Base-by-base conservation (phyloP, 1,140 invertebrate genomes). In the Caenorhabditis inopinata region DNA sequence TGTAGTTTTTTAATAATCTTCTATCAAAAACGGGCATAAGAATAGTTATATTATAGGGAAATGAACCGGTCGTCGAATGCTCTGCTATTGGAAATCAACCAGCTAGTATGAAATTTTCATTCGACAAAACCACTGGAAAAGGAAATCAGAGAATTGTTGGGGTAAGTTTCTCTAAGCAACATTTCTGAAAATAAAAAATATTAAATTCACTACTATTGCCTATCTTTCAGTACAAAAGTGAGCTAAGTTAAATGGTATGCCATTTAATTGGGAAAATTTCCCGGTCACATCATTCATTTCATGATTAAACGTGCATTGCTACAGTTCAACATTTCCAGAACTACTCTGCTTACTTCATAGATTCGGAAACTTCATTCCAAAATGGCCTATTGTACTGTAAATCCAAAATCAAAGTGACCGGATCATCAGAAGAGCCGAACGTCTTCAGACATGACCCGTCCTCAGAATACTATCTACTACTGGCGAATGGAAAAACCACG, bases 21-120 rank as follows among this genome's bases (percentile, higher is more conserved):
- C n/a, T n/a, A n/a, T n/a, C n/a, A n/a, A n/a, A n/a, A n/a, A n/a
- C n/a, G n/a, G n/a, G n/a, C n/a, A n/a, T n/a, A n/a, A n/a, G n/a
- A n/a, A n/a, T n/a, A n/a, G n/a, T n/a, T n/a, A n/a, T n/a, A n/a
- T 62, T 62, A 16, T 29, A 62, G 53, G 53, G 53, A 29, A 62
- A 62, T 29, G 53, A 62, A 29, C 53, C 53, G 11, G 53, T 62
- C 2, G 35, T 62, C 53, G 53, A 62, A 21, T 62, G 53, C 16
- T 62, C 53, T 4, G 53, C 53, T 5, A 62, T 62, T n/a, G 53
- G 27, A 32, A 32, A 32, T 16, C 53, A 62, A n/a, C 25, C 25
- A 7, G 9, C 53, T n/a, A 32, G 27, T 7, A 32, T 62, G 53
- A 62, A 62, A 16, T 62, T 62, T 32, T 62, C 53, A 3, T 62